Base-by-base conservation (phyloP, 2,888 invertebrate genomes). In the Petrophora chlorosata region DNA sequence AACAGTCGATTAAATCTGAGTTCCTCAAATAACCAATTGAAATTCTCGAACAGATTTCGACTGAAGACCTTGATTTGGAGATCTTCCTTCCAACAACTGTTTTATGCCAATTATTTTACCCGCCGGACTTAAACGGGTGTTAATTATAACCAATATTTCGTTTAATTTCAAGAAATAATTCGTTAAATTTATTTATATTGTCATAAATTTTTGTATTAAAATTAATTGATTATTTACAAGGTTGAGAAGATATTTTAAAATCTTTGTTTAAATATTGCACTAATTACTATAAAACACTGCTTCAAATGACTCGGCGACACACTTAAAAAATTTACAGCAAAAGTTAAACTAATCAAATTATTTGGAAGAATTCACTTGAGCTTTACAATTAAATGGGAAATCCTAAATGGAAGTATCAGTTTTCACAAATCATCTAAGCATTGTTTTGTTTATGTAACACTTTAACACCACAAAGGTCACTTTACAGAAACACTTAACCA, bases 381-480 rank as follows among this genome's bases (percentile, higher is more conserved):
- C 66, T 46, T 57, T 61, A 56, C 42, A 40, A 48, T 53, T 38
- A 49, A 39, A 29, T 59, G 57, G 55, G 61, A 48, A 62, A 65
- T 64, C 62, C 64, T 73, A 59, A 59, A 59, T 76, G 79, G 79
- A 79, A 77, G 77, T 70, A 54, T 55, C 56, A 51, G 57, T 60
- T 63, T 39, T 56, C 40, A 45, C 43, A 35, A 54, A 49, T 53
- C 55, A 63, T 59, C 56, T 57, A 53, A 51, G 3, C 60, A 64
- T 65, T 59, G 63, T 67, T 63, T 59, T 59, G 60, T 74, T 63
- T 64, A 64, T 64, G 49, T 65, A 68, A 65, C 65, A 57, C 62
- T 48, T 48, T 53, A 61, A 76, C 79, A 67, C 77, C 65, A 25
- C 25, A 76, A 80, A 79, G 76, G 82, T 82, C 81, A 79, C 82